phyloP scores from a whole-genome alignment of 2,888 invertebrate species.

The Eristalis intricaria region DNA sequence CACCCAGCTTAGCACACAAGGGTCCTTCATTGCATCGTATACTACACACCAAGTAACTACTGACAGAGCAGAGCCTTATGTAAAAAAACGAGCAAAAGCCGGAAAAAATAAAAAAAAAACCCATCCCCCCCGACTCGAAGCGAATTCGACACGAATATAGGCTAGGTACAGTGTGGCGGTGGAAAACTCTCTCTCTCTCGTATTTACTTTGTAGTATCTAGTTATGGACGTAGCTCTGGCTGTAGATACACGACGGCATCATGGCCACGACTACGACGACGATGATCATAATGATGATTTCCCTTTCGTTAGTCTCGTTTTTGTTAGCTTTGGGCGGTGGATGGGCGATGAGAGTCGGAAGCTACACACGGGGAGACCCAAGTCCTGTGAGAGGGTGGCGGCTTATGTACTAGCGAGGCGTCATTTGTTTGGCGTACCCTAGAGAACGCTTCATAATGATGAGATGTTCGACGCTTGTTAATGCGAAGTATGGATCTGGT shows the following conservation, averaged over 20 bases:
- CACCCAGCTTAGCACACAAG: constrained; percentile 66
- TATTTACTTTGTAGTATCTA: constrained; percentile 65
- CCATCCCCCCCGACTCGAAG: too few species aligned
- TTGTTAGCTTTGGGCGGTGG: constrained; percentile 10
- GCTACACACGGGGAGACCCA: constrained; percentile 45
- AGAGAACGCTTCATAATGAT: constrained; percentile 67
- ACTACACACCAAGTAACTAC: constrained; percentile 32
- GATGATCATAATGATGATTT: constrained; percentile 50
- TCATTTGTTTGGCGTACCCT: constrained; percentile 70
- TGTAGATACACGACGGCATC: constrained; percentile 25
- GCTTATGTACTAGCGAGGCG: constrained; percentile 65
- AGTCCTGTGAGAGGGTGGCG: constrained; percentile 31
- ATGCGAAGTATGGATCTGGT: constrained; percentile 42
- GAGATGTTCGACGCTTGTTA: constrained; percentile 63
- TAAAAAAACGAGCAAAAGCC: constrained; percentile 26
- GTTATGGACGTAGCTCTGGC: constrained; percentile 31
- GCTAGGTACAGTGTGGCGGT: constrained; percentile 46
- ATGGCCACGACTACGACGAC: not conserved
- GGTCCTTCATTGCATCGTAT: constrained; percentile 26
- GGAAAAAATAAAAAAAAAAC: too few species aligned
- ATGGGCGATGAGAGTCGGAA: not conserved
- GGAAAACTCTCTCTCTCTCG: constrained; percentile 13
- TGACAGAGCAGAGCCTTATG: constrained; percentile 27
- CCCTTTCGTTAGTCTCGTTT: constrained; percentile 66
- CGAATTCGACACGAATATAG: constrained; percentile 56